Base-by-base conservation (phyloP, 35 echinoderm and acorn worm species). In the Chiridota heheva region DNA sequence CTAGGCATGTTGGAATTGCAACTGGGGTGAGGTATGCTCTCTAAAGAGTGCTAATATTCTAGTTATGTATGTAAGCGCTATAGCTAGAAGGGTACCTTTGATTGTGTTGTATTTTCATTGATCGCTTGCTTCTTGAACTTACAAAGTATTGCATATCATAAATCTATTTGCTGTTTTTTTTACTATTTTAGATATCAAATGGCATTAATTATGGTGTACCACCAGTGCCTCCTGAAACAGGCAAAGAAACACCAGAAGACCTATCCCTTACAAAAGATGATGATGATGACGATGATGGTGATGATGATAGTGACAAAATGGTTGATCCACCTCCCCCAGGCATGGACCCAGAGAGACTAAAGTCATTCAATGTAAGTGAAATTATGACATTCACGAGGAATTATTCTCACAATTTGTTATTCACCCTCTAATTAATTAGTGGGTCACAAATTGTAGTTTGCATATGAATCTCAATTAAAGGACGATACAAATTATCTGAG, bases 261-360 rank as follows among this genome's bases (percentile, higher is more conserved):
- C 85, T 98, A 24, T 88, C 95, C 1, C 80, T 98, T 10, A 80
- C 40, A 33, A 91, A 91, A 69, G 95, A 98, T 85, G 95, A 98
- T 15, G 92, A 96, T 38, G 95, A 98, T 48, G 95, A 98, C 36
- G 95, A 98, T 58, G 95, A 91, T 48, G 95, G 85, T 7, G 95
- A 98, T 59, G 95, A 98, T 40, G 89, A 92, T 53, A 98, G 95
- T 48, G 95, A 98, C 56, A 98, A 98, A 74, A 58, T 91, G 43
- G 76, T 70, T 32, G 95, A 98, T 7, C 79, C 77, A 29, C 46
- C 95, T 22, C 91, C 91, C n/a, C 81, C 81, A 40, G 95, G 95
- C 24, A 89, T 89, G 29, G 95, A 98, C 57, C 89, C 95, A 25
- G 95, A 98, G 81, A 88, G 95, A 81, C 72, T 98, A 8, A 98